Conservation (phyloP, 1,140 invertebrate species). For the Zaprionus davidi region DNA sequence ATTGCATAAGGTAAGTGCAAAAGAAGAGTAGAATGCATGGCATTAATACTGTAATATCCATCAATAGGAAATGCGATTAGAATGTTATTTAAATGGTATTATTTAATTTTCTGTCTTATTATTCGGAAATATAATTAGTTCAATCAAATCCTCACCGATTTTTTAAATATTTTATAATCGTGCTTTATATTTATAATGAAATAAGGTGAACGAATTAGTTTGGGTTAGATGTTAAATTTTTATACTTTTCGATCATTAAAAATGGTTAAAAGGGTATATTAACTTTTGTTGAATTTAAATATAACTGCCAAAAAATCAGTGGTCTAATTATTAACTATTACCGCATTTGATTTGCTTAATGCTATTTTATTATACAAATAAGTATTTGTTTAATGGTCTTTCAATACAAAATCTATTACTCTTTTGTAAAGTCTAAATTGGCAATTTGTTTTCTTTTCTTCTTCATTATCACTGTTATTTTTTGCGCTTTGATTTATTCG, state of each 20-base stretch:
- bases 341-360: not conserved
- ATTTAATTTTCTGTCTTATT: too few species aligned
- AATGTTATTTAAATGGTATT: not conserved
- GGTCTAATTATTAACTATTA: too few species aligned
- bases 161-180: too few species aligned
- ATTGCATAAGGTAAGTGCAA: slow-evolving; percentile 38
- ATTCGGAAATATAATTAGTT: too few species aligned
- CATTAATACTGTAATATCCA: not conserved
- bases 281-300: not conserved
- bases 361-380: not conserved
- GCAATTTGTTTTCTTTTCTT: slow-evolving; percentile 3
- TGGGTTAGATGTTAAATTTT: too few species aligned
- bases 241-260: not conserved
- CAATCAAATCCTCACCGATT: too few species aligned
- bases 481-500: slow-evolving; percentile 61
- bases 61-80: not conserved
- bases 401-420: not conserved
- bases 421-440: not conserved
- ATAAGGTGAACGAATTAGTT: too few species aligned
- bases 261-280: not conserved
- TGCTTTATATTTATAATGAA: too few species aligned
- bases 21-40: not conserved
- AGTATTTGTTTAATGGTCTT: not conserved
- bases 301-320: not conserved
- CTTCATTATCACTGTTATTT: slow-evolving; percentile 42